Conservation (phyloP, 2,113 vertebrate genomes). For the Larimichthys polyactis region DNA sequence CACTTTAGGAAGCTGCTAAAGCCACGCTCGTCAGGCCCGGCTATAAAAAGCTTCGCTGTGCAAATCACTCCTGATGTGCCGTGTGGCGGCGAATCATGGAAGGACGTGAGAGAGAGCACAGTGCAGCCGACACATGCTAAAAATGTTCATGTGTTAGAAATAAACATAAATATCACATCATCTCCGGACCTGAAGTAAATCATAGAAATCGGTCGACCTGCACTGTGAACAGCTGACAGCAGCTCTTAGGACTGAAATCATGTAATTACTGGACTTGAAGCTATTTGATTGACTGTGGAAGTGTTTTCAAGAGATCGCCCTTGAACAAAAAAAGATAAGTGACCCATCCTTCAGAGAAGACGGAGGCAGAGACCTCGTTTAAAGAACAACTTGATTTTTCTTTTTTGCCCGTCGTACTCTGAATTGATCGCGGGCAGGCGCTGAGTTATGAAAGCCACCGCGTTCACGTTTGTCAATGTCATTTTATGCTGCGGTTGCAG, state of each 20-base stretch:
- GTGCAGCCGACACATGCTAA: too few relatives aligned
- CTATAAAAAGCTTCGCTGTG: slow-evolving; percentile 51
- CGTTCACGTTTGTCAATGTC: slow-evolving; percentile 53
- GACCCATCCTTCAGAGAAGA: neutral
- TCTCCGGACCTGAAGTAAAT: neutral
- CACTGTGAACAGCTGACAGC: too few relatives aligned
- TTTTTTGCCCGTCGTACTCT: slow-evolving; percentile 20
- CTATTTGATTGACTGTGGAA: neutral
- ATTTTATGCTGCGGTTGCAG: slow-evolving; percentile 49
- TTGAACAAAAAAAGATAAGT: neutral
- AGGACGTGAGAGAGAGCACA: neutral
- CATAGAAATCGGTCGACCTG: neutral
- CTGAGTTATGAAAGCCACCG: slow-evolving; percentile 39
- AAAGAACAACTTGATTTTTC: neutral
- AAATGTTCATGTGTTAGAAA: neutral
- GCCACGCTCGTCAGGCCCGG: slow-evolving; percentile 31
- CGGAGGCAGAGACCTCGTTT: neutral
- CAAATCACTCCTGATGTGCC: slow-evolving; percentile 42
- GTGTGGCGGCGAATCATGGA: neutral
- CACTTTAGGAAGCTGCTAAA: slow-evolving; percentile 67
- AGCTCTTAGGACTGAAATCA: too few relatives aligned
- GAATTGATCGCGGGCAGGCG: slow-evolving; percentile 32
- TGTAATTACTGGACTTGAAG: neutral
- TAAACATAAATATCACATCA: neutral
- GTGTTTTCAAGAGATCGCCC: neutral